Evolutionary conservation across 2,113 vertebrate genomes (phyloP).

Genomic region (Pelecanus crispus): DNA sequence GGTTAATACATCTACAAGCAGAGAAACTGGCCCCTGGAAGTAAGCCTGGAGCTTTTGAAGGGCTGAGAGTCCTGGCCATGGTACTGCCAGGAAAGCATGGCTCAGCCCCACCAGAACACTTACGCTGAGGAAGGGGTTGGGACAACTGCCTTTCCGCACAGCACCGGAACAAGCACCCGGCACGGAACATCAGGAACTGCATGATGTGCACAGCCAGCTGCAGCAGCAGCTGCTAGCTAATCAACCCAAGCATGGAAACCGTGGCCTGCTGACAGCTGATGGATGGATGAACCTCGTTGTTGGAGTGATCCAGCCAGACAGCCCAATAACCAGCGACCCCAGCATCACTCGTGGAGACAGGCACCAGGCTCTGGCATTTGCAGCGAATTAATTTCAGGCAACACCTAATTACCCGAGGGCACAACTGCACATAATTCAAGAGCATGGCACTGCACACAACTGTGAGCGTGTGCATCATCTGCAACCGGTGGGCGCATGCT

Average conservation of each 20-base stretch:
- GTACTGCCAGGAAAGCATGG: not conserved
- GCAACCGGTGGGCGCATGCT: rapidly evolving
- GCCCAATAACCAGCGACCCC: not conserved
- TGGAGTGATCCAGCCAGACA: not conserved
- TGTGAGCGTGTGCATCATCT: not conserved
- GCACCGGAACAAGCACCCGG: not conserved
- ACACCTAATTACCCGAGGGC: no score
- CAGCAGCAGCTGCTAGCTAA: not conserved
- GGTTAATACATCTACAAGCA: not conserved
- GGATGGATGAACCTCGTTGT: rapidly evolving
- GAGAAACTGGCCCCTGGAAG: not conserved
- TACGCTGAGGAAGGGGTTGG: rapidly evolving
- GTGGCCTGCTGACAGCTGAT: rapidly evolving
- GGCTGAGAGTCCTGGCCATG: no score
- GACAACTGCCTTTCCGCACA: not conserved
- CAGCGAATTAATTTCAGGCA: not conserved
- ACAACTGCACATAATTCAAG: not conserved
- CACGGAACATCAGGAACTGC: not conserved
- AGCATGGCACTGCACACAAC: not conserved
- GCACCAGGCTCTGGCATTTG: not conserved
- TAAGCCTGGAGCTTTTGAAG: not conserved
- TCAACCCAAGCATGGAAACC: rapidly evolving
- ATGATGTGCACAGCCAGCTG: rapidly evolving
- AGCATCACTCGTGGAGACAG: no score
- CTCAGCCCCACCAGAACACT: not conserved